Evolutionary conservation across 2,888 invertebrate species (phyloP), one percentile per base, ranked within the genome.

Genomic region (Callyntrura sp.): DNA sequence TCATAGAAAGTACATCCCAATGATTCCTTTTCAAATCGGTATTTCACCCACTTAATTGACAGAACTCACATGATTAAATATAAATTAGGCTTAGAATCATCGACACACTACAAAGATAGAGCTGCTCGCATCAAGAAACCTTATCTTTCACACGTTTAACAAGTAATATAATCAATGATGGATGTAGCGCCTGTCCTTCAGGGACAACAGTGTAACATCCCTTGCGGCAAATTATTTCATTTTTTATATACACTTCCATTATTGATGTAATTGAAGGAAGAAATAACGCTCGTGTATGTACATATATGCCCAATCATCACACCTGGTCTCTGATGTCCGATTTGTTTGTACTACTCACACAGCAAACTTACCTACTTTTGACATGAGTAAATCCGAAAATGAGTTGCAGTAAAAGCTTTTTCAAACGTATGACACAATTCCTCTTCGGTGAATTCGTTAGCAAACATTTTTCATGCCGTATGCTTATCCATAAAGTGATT

Each of bases 21-120:
- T 28, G 79, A 79, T 60, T 60, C 60, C 20, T 79, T 79, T 60
- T 79, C 35, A 43, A 57, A 45, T 79, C 35, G 43, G 88, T 88
- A 55, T 83, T 82, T 88, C 83, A 88, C 88, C 88, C 76, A 88
- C 82, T 88, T 88, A 82, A 88, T 88, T 88, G 88, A 88, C 83
- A 87, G 57, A 73, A 62, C 28, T 62, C 55, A 51, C 68, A 55
- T 86, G 79, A 79, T 85, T 12, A 85, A 55, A 79, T 62, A 60
- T 70, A 78, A 85, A 81, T 87, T 81, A 76, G 45, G 70, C 45
- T 73, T 45, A 57, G 60, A 73, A 87, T 68, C 68, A 57, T 57
- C 57, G 17, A 57, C 57, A 57, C 9, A 11, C 51, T 51, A 35
- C 68, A 12, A n/a, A 23, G 5, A 0, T 65, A 62, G 14, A 48